Evolutionary conservation across 2,888 invertebrate genomes (phyloP).

Genomic region (Meteorus cinctellus): DNA sequence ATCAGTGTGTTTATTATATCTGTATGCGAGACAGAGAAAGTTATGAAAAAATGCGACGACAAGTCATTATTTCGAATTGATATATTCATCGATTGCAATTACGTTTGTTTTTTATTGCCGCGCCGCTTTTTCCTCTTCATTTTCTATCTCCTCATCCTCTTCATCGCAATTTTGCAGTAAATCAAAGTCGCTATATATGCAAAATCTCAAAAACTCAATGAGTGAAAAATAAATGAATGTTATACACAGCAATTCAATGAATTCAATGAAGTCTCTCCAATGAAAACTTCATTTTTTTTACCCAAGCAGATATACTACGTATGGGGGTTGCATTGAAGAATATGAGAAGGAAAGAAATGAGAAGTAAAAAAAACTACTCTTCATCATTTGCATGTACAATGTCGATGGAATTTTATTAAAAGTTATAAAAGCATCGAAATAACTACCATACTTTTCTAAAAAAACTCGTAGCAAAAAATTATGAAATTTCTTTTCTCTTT

Average conservation of each 20-base stretch:
- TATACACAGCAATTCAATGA: background rate
- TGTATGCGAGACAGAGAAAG: background rate
- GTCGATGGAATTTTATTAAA: background rate
- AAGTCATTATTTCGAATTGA: conserved; percentile 2
- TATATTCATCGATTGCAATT: background rate
- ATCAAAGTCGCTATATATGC: background rate
- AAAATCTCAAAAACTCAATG: conserved; percentile 1
- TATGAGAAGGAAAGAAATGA: background rate
- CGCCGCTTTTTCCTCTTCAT: background rate
- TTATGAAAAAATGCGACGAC: background rate
- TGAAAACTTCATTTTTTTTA: background rate
- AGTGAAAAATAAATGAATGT: conserved; percentile 19
- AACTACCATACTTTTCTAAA: conserved; percentile 7
- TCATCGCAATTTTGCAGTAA: background rate
- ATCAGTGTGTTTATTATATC: too few relatives aligned
- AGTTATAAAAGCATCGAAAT: conserved; percentile 6
- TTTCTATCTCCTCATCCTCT: background rate
- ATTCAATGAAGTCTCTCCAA: conserved; percentile 8
- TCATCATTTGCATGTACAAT: background rate
- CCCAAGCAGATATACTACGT: background rate
- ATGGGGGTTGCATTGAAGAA: background rate
- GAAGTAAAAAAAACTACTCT: background rate
- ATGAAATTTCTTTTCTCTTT: conserved; percentile 2
- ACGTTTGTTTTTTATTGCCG: background rate
- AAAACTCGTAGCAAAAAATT: conserved; percentile 10